Percentiles rank a stretch among this genome's conserved stretches.
phyloP scores from a whole-genome alignment of 2,113 vertebrate genomes.

The Rhipidura dahli region DNA sequence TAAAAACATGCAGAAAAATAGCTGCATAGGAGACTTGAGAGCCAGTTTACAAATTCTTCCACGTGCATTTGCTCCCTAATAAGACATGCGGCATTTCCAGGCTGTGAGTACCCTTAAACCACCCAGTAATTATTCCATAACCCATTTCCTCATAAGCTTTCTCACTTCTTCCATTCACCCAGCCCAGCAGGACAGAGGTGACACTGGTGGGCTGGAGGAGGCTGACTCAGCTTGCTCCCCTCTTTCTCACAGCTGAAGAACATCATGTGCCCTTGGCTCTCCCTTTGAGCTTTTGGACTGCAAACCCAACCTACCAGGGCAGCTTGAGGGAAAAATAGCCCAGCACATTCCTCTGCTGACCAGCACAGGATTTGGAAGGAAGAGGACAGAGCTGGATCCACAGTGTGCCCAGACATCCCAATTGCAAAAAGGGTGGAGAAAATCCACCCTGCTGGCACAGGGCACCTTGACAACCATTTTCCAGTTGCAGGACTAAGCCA shows the following conservation, averaged over 20 bases:
- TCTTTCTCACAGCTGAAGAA: background rate
- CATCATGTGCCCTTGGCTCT: background rate
- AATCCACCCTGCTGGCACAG: background rate
- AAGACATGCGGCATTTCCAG: background rate
- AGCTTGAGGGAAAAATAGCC: background rate
- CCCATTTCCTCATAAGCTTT: background rate
- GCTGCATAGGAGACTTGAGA: background rate
- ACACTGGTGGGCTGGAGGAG: background rate
- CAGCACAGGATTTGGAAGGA: background rate
- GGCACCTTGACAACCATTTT: background rate
- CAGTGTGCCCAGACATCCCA: background rate
- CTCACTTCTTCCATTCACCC: background rate
- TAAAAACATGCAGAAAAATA: background rate
- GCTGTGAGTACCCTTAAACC: background rate
- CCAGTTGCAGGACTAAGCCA: background rate
- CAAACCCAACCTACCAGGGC: background rate
- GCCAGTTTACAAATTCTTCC: background rate
- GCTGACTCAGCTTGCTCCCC: background rate
- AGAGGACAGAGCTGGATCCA: background rate
- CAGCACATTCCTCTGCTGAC: background rate
- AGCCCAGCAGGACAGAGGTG: background rate
- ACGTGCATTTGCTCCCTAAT: background rate
- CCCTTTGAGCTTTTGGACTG: background rate
- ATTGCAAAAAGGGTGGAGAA: background rate
- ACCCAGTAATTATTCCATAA: background rate